phyloP scores from a whole-genome alignment of 2,888 invertebrate species.

The Prostheceraeus crozeri region DNA sequence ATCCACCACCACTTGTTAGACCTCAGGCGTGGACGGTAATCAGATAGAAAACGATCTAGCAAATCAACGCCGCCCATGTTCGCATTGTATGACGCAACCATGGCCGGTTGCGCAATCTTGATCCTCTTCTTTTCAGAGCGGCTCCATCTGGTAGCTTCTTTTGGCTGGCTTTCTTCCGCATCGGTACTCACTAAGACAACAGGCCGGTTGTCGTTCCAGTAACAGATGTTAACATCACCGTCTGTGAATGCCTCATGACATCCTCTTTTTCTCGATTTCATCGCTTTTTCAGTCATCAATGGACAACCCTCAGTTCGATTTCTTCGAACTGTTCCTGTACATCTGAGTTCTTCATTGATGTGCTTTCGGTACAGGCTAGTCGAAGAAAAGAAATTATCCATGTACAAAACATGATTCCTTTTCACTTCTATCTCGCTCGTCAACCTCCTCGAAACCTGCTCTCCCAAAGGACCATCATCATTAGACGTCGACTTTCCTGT shows the following conservation, averaged over 20 bases:
- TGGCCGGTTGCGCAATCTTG: conserved; percentile 6
- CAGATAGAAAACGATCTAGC: conserved; percentile 10
- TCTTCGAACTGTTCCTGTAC: neutral
- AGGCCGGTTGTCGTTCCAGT: conserved; percentile 11
- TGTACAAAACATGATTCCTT: conserved; percentile 5
- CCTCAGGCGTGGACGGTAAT: neutral
- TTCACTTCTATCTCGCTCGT: neutral
- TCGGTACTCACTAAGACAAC: neutral
- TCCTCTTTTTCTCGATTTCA: neutral
- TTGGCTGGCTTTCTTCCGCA: no score
- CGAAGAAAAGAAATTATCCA: no score
- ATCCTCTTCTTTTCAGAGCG: neutral
- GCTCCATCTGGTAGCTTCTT: conserved; percentile 7
- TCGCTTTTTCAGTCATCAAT: conserved; percentile 2
- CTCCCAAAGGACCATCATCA: neutral
- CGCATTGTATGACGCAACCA: neutral
- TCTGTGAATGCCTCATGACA: conserved; percentile 3
- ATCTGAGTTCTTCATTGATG: conserved; percentile 12
- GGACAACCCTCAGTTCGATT: neutral
- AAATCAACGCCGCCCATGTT: conserved; percentile 3
- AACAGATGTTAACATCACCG: neutral
- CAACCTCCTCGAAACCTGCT: neutral
- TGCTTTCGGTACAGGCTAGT: no score
- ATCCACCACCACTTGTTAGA: neutral
- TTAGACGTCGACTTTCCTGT: conserved; percentile 7